A percentile compares a stretch with the other conserved stretches of the same genome.
These are phyloP conservation scores for Spodoptera picta DNA, from an alignment of 2,888 invertebrate species.

Conservation along the genomic window DNA sequence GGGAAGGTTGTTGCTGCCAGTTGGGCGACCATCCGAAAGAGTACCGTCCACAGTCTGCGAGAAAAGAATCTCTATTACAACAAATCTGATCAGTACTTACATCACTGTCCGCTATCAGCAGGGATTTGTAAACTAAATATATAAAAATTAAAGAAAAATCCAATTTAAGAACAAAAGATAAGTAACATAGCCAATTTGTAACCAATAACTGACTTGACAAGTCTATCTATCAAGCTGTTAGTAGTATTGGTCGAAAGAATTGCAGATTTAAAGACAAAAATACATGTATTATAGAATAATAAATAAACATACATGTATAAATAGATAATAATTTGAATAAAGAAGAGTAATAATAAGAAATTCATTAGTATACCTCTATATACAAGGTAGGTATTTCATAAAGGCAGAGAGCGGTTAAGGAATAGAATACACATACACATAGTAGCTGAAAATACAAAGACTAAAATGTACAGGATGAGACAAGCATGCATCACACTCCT, in stretches of 20 bases:
- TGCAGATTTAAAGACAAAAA: too few relatives aligned
- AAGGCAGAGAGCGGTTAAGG: neutral
- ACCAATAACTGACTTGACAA: neutral
- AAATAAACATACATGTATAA: constrained; percentile 5
- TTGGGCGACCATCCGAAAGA: constrained; percentile 73
- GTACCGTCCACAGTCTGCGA: constrained; percentile 82
- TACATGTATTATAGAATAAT: neutral
- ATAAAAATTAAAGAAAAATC: neutral
- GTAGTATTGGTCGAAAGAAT: too few relatives aligned
- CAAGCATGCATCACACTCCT: constrained; percentile 68
- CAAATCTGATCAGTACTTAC: accelerated
- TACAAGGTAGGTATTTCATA: too few relatives aligned
- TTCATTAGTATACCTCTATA: neutral
- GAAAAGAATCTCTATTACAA: neutral
- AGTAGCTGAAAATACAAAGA: constrained; percentile 24
- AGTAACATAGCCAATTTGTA: neutral
- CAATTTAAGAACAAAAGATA: neutral
- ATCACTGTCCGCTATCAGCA: neutral
- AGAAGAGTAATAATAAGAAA: neutral
- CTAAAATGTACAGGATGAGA: constrained; percentile 47
- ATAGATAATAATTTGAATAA: constrained; percentile 1
- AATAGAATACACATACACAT: constrained; percentile 5
- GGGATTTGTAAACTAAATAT: constrained; percentile 2
- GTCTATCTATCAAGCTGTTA: too few relatives aligned
- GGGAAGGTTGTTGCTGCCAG: constrained; percentile 76